Conservation (phyloP, 2,888 invertebrate genomes). For the Adela reaumurella region DNA sequence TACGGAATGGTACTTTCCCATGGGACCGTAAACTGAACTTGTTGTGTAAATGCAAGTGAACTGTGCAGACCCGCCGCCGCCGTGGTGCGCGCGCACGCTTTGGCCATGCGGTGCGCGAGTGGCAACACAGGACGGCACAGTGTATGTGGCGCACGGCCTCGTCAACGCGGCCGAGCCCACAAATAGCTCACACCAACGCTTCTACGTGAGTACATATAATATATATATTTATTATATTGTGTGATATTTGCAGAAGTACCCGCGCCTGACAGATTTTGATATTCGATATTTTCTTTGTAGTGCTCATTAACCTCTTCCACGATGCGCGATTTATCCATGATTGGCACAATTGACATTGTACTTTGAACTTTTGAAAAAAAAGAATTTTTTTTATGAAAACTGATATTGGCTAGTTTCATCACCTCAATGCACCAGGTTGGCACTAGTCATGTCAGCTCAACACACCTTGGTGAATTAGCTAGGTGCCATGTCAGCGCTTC, state of each 20-base stretch:
- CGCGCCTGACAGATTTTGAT: background rate
- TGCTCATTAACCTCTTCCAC: constrained; percentile 1
- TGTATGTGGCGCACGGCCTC: constrained; percentile 73
- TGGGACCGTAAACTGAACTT: too few species aligned
- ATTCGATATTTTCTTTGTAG: constrained; percentile 5
- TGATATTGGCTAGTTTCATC: too few species aligned
- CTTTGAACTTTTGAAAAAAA: too few species aligned
- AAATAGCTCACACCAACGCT: constrained; percentile 73
- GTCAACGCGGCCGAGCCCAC: constrained; percentile 87
- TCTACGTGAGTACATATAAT: constrained; percentile 81
- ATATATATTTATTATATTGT: constrained; percentile 7
- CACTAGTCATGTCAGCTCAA: too few species aligned
- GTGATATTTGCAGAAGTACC: constrained; percentile 9
- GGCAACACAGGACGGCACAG: constrained; percentile 66
- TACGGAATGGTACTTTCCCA: too few species aligned
- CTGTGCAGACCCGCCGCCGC: constrained; percentile 9
- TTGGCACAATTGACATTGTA: too few species aligned
- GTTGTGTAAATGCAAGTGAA: too few species aligned
- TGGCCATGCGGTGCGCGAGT: constrained; percentile 72
- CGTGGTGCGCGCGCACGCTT: constrained; percentile 57
- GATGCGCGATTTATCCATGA: too few species aligned
- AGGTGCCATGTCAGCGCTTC: too few species aligned
- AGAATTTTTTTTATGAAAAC: too few species aligned
- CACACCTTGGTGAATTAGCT: too few species aligned
- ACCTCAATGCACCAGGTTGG: too few species aligned